These are phyloP conservation scores for Strigops habroptila DNA, from an alignment of 2,113 vertebrate genomes.

Conservation along the genomic window DNA sequence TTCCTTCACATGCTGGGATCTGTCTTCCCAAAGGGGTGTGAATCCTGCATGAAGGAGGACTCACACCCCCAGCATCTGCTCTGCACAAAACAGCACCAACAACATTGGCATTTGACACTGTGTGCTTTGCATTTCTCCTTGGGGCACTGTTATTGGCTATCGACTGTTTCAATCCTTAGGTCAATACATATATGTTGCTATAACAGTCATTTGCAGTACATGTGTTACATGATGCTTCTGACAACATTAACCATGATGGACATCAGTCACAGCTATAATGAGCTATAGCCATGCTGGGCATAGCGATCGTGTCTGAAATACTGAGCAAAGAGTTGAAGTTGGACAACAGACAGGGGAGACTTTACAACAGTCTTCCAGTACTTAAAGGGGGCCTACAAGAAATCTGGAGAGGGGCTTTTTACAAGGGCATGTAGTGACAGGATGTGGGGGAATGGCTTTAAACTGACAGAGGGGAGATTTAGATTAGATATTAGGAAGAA, in stretches of 20 bases:
- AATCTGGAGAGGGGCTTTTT: neutral
- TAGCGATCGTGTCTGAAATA: neutral
- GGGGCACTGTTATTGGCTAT: neutral
- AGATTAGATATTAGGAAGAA: neutral
- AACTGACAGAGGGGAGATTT: neutral
- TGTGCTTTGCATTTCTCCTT: neutral
- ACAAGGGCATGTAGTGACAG: neutral
- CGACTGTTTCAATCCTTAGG: neutral
- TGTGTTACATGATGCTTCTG: neutral
- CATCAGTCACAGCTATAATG: accelerated
- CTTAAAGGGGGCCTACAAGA: neutral
- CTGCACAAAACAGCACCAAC: neutral
- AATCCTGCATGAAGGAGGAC: neutral
- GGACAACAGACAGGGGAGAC: neutral
- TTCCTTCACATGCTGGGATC: accelerated
- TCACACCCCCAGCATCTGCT: neutral
- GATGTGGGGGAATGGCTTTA: neutral
- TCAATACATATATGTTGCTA: accelerated
- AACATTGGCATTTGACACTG: accelerated
- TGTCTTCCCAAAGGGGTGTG: neutral
- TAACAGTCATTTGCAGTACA: accelerated
- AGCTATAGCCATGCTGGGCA: accelerated
- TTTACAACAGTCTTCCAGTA: neutral
- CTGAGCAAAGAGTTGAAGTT: neutral
- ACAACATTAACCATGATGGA: neutral